Evolutionary conservation across 2,888 invertebrate genomes (phyloP).

Genomic region (Hyposoter didymator): DNA sequence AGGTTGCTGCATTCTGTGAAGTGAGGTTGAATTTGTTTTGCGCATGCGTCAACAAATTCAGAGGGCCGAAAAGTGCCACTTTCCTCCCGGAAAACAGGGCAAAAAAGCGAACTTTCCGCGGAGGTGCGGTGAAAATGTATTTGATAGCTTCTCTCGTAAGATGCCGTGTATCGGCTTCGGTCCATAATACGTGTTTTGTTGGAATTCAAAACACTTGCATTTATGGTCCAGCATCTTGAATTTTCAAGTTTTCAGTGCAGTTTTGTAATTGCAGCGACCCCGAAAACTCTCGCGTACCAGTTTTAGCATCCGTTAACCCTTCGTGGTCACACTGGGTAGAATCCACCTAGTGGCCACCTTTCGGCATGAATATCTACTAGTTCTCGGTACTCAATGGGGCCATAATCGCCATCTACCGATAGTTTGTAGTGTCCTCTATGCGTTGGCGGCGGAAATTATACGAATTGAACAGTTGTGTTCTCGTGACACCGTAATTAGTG

Average conservation of each 20-base stretch:
- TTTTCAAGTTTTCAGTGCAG: too few species aligned
- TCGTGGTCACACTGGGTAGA: slow-evolving; percentile 13
- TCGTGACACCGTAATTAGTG: not conserved
- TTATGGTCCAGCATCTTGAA: too few species aligned
- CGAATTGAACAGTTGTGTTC: not conserved
- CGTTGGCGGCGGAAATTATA: not conserved
- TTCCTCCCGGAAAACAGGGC: slow-evolving; percentile 20
- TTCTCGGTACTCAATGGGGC: slow-evolving; percentile 11
- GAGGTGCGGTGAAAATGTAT: slow-evolving; percentile 26
- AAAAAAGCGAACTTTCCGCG: slow-evolving; percentile 23
- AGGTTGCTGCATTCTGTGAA: too few species aligned
- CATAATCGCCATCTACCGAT: not conserved
- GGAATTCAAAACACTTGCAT: too few species aligned
- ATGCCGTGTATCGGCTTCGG: too few species aligned
- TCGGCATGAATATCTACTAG: slow-evolving; percentile 3
- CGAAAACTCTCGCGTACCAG: too few species aligned
- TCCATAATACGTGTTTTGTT: too few species aligned
- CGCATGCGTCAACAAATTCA: slow-evolving; percentile 8
- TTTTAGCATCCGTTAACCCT: not conserved
- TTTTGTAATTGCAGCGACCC: too few species aligned
- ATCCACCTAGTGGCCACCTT: slow-evolving; percentile 1
- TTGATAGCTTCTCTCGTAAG: too few species aligned
- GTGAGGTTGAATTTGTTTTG: too few species aligned
- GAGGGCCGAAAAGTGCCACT: slow-evolving; percentile 27
- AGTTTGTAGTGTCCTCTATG: slow-evolving; percentile 9